Evolutionary conservation across 2,797 vertebrate species (phyloP).

Genomic region (Parotocinclus haroldoi): DNA sequence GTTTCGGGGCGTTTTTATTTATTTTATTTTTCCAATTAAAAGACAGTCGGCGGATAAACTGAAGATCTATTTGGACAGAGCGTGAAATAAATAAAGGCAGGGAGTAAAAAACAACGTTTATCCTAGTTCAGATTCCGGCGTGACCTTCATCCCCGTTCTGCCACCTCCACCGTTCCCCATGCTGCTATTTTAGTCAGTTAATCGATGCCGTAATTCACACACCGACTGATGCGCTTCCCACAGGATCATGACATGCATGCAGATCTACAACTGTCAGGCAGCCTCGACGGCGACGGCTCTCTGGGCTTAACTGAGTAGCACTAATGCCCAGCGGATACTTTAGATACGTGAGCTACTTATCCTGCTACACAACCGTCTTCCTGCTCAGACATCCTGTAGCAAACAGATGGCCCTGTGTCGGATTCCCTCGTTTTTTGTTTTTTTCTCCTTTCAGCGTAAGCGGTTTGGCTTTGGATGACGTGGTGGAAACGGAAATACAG

Average conservation of each 20-base stretch:
- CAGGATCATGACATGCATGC: conserved; percentile 27
- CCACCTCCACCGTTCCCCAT: conserved; percentile 10
- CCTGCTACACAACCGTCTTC: conserved; percentile 30
- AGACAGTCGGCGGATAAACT: too few species aligned
- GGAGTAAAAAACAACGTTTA: conserved; percentile 43
- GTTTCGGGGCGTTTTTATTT: too few species aligned
- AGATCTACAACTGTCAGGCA: conserved; percentile 34
- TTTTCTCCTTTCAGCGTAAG: too few species aligned
- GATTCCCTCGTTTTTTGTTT: background rate
- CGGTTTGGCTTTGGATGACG: too few species aligned
- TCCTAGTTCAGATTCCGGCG: conserved; percentile 41
- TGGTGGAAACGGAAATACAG: too few species aligned
- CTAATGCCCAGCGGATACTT: conserved; percentile 36
- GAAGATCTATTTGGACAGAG: too few species aligned
- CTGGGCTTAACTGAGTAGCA: conserved; percentile 32
- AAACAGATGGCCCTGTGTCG: conserved; percentile 27
- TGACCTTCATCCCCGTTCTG: conserved; percentile 44
- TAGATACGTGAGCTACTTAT: conserved; percentile 17
- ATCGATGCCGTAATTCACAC: conserved; percentile 51
- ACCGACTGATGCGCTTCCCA: conserved; percentile 24
- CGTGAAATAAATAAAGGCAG: too few species aligned
- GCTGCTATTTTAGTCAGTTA: conserved; percentile 47
- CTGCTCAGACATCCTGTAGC: conserved; percentile 20
- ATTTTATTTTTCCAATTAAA: too few species aligned
- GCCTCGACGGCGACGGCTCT: conserved; percentile 30